These are phyloP conservation scores for Dolichotis patagonum DNA, from an alignment of 2,113 vertebrate genomes.

Conservation along the genomic window DNA sequence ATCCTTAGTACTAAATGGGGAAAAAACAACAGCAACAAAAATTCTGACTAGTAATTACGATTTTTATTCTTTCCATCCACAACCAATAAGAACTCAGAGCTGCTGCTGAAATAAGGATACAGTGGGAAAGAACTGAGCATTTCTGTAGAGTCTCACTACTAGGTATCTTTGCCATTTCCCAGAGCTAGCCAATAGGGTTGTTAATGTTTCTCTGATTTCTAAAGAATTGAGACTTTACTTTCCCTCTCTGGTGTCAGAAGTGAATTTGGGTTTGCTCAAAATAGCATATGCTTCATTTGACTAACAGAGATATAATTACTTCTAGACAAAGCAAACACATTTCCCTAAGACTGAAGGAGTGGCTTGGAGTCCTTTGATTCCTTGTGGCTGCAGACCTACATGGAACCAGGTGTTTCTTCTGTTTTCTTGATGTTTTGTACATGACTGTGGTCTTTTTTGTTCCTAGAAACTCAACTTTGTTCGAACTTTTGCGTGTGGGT, in stretches of 20 bases:
- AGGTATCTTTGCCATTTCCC: not conserved
- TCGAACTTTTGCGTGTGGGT: not conserved
- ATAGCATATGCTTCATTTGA: not conserved
- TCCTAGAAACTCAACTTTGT: not conserved
- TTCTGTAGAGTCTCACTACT: not conserved
- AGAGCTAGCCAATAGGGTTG: not conserved
- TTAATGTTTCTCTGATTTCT: slow-evolving; percentile 5
- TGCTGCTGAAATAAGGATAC: not conserved
- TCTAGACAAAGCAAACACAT: not conserved
- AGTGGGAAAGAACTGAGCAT: not conserved
- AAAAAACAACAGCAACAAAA: not conserved
- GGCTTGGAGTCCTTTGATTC: not conserved
- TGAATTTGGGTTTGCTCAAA: not conserved
- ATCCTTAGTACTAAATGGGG: not conserved
- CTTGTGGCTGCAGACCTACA: not conserved
- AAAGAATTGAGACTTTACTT: not conserved
- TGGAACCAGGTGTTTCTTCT: not conserved
- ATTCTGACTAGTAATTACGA: not conserved
- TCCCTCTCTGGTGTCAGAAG: not conserved
- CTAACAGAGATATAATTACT: not conserved
- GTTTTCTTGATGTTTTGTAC: not conserved
- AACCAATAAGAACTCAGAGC: not conserved
- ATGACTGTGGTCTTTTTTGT: not conserved
- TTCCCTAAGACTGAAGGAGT: not conserved
- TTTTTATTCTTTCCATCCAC: not conserved